Evolutionary conservation across 2,888 invertebrate genomes (phyloP), one percentile per base, ranked within the genome.

Genomic region (Apamea monoglypha): DNA sequence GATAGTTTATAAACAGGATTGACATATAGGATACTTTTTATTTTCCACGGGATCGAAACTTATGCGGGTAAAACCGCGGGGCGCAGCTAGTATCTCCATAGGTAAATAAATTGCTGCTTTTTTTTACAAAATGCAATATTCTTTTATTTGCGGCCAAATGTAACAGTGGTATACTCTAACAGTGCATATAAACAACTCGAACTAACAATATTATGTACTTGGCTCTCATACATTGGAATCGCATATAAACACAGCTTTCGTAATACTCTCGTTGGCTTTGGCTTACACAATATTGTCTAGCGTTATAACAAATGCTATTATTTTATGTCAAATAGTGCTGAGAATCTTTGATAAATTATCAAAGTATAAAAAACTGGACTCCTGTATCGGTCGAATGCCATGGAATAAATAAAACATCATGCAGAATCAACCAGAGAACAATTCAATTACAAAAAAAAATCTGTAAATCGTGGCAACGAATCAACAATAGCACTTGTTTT

Each of bases 241-340:
- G 85, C 87, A 83, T 87, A 84, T 82, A 81, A 87, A 92, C 92
- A 94, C 93, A 94, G 92, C 91, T 88, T 89, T 90, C 89, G 89
- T 95, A 95, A 96, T 96, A 96, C 96, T 95, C 92, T 94, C 91
- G 91, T 94, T 93, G 90, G 90, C 93, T 96, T 96, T 96, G 95
- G 95, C 95, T 93, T 93, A 91, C 91, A 90, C 89, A 90, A 90
- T 94, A 90, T 89, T 87, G 86, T 90, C 86, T 86, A 87, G 76
- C 75, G 92, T 93, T 92, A 78, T 67, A 81, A 85, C 89, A 89
- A 89, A 59, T 88, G 88, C 83, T 86, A 89, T 87, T 88, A 88
- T 81, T 87, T 75, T 76, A 82, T 85, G 77, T 75, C 50, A 74
- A 72, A 76, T 59, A 32, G 12, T 67, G 44, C 29, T 1, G 50